Percentiles rank a stretch among this genome's conserved stretches.
Conservation (phyloP, 2,797 vertebrate genomes). For the Cryptoblepharus egeriae region DNA sequence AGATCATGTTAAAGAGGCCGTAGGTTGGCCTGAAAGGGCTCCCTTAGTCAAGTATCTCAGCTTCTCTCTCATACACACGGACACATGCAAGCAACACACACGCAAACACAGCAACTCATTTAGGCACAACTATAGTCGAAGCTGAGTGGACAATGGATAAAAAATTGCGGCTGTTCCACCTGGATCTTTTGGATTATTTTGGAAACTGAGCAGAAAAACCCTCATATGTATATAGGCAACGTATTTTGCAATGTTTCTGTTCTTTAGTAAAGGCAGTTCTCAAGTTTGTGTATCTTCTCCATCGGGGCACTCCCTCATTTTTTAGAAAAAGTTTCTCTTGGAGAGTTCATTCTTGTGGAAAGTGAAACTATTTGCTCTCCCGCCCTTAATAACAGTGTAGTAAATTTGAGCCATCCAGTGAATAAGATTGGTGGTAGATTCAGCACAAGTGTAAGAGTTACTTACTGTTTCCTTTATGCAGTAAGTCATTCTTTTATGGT, state of each 20-base stretch:
- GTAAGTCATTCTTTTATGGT: background rate
- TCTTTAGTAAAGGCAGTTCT: background rate
- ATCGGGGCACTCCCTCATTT: background rate
- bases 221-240: background rate
- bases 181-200: background rate
- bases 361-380: background rate
- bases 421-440: too few relatives aligned
- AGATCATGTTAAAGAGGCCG: background rate
- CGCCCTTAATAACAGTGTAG: background rate
- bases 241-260: background rate
- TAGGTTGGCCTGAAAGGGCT: background rate
- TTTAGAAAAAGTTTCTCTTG: background rate
- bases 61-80: too few relatives aligned
- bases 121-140: background rate
- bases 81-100: too few relatives aligned
- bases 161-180: background rate
- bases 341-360: background rate
- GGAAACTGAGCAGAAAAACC: too few relatives aligned
- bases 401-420: too few relatives aligned
- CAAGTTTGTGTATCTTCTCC: too few relatives aligned
- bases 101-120: background rate
- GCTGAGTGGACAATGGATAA: background rate
- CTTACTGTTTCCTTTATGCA: background rate
- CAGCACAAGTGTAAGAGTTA: background rate
- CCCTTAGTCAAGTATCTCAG: conserved; percentile 12